Conservation (phyloP, 2,888 invertebrate species). For the Cryptops parisi region DNA sequence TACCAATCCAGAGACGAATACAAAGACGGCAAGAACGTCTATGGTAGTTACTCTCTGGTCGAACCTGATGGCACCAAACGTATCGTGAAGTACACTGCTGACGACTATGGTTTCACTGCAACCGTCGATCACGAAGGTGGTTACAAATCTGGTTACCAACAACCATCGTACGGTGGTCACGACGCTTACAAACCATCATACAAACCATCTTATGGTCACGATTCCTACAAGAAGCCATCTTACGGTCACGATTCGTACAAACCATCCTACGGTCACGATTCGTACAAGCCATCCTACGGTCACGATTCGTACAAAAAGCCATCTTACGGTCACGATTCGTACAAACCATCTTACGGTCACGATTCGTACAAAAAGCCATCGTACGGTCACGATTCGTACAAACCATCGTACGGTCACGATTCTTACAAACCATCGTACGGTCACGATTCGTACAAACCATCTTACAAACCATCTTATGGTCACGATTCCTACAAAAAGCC, state of each 20-base stretch:
- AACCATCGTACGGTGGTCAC: constrained; percentile 1
- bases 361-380: constrained; percentile 1
- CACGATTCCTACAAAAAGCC: constrained; percentile 2
- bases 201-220: not conserved
- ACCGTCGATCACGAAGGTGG: not conserved
- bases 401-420: no score
- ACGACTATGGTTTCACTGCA: not conserved
- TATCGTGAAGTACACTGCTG: constrained; percentile 2
- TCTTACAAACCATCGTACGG: no score
- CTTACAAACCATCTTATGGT: no score
- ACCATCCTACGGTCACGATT: no score
- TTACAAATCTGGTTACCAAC: not conserved
- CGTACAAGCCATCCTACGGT: constrained; percentile 4
- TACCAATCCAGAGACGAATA: constrained; percentile 3
- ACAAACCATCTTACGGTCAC: not conserved
- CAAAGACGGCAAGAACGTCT: constrained; percentile 1
- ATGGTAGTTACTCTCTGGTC: constrained; percentile 1
- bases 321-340: not conserved
- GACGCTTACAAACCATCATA: constrained; percentile 4
- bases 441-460: no score
- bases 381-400: not conserved
- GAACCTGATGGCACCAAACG: constrained; percentile 3
- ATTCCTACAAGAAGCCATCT: not conserved
- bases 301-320: constrained; percentile 1
- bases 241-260: constrained; percentile 2